Percentiles rank a stretch among this genome's conserved stretches.
Evolutionary conservation across 2,113 vertebrate genomes (phyloP).

Genomic region (Promerops cafer): DNA sequence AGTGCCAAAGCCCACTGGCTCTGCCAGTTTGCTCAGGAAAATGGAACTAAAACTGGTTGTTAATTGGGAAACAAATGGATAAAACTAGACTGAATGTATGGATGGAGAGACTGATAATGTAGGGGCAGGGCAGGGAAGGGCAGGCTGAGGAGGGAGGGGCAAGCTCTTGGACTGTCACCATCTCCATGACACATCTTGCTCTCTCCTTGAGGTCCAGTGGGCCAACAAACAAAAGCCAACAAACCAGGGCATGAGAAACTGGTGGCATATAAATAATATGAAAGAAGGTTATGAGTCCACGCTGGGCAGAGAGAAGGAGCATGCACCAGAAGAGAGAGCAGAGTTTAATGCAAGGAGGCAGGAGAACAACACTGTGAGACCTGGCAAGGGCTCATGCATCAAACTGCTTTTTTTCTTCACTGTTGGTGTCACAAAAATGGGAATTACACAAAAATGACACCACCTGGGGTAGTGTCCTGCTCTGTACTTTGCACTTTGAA

Average conservation of each 20-base stretch:
- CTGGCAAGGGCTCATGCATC: background rate
- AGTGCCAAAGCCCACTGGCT: background rate
- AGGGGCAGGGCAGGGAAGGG: background rate
- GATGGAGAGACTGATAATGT: background rate
- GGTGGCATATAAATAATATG: rapidly evolving
- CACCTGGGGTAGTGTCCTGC: background rate
- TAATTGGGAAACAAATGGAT: background rate
- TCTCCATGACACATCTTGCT: background rate
- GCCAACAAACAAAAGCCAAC: background rate
- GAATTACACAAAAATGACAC: background rate
- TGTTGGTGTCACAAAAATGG: background rate
- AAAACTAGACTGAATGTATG: background rate
- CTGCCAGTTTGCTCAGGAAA: background rate
- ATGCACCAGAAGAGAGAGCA: background rate
- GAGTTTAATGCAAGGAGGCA: background rate
- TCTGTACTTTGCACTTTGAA: background rate
- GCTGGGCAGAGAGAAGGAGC: background rate
- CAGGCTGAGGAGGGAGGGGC: background rate
- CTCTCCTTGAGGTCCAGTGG: background rate
- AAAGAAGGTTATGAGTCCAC: background rate
- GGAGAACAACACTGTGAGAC: background rate
- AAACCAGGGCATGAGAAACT: background rate
- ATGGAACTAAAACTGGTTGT: background rate
- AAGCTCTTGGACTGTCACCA: background rate
- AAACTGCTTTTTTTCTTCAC: background rate